Conservation (phyloP, 2,113 vertebrate species). For the Nipponia nippon region DNA sequence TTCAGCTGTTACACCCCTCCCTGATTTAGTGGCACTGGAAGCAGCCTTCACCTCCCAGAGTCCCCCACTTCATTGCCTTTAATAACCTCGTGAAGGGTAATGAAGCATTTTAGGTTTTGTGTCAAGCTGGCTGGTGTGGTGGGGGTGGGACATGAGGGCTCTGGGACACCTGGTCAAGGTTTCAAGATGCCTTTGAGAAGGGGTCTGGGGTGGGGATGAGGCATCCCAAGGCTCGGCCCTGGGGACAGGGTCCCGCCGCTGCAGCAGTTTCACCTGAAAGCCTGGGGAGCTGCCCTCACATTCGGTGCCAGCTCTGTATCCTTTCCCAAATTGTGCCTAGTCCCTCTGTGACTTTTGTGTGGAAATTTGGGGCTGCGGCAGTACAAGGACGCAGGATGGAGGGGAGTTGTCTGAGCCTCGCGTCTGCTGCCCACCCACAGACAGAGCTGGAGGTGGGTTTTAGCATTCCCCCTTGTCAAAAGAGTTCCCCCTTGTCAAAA, state of each 20-base stretch:
- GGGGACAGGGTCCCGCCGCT: background rate
- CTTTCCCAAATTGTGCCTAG: background rate
- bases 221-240: background rate
- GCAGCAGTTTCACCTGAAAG: background rate
- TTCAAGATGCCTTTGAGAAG: background rate
- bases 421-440: background rate
- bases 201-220: background rate
- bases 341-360: background rate
- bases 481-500: background rate
- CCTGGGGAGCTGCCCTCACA: accelerated
- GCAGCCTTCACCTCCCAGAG: background rate
- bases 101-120: background rate
- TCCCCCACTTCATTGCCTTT: background rate
- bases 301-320: background rate
- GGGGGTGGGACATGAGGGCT: background rate
- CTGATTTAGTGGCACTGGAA: background rate
- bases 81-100: background rate
- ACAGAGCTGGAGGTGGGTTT: background rate
- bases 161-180: background rate
- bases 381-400: too few species aligned
- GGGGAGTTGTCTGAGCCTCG: accelerated
- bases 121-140: background rate
- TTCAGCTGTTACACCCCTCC: background rate
- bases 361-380: background rate
- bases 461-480: background rate